Base-by-base conservation (phyloP, 1,140 invertebrate genomes). In the Hylaeus anthracinus region DNA sequence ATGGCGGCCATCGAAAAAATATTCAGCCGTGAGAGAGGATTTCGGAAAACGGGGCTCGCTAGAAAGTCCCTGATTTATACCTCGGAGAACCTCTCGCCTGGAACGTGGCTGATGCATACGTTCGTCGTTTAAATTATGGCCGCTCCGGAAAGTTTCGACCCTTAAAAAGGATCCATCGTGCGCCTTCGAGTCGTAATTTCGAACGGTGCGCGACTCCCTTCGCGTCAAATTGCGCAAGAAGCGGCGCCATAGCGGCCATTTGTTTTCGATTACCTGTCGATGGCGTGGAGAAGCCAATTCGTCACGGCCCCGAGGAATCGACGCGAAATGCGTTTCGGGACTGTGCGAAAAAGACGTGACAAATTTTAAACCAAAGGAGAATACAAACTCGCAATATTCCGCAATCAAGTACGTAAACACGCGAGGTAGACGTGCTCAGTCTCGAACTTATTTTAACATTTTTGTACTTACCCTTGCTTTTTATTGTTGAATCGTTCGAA, bases 51-150 rank as follows among this genome's bases (percentile, higher is more conserved):
- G 15, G 5, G 43, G 41, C 56, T 41, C 43, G 6, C 5, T 4
- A n/a, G 65, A 12, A 72, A 41, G 51, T 58, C 51, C 14, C 6
- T 73, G 77, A 79, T 79, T 64, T 74, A 65, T 65, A 41, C 5
- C 45, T n/a, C 12, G 26, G 26, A 14, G 55, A 51, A 70, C 60
- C 66, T 75, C 51, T 51, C n/a, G 15, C 6, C 43, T 8, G 14
- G 26, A 48, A 9, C 43, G 45, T 14, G 15, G 39, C 41, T 39
- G 53, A 39, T n/a, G 64, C 65, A 12, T 48, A 48, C 14, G 41
- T 48, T 58, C 64, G 41, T 48, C 41, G 53, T 48, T 48, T 60
- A 48, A 76, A 14, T 76, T 71, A 61, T 71, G 56, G 1, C 5
- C 15, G 70, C 8, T 12, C 37, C n/a, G 10, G 10, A 39, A 53